Evolutionary conservation across 92 coral and sea anemone species (phyloP).

Genomic region (Hydrozoanthus gracilis): DNA sequence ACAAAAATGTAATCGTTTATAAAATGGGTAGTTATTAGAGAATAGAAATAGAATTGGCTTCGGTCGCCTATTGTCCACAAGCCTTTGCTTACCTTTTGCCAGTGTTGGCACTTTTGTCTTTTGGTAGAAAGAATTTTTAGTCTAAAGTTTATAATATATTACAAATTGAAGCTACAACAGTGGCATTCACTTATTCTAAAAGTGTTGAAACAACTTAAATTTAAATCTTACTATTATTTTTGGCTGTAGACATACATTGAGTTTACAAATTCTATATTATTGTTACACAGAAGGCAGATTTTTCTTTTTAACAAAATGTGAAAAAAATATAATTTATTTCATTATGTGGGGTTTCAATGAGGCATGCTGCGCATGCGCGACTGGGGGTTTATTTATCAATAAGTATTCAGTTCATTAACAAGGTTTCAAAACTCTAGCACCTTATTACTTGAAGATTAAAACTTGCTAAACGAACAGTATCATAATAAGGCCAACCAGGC

Average conservation of each 20-base stretch:
- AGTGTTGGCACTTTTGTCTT: not conserved
- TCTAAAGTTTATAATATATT: not conserved
- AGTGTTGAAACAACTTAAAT: not conserved
- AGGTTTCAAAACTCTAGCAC: slow-evolving; percentile 36
- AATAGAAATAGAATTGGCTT: not conserved
- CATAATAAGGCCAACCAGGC: not conserved
- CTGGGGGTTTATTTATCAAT: not conserved
- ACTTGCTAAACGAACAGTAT: not conserved
- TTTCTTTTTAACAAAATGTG: not conserved
- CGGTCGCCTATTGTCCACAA: not conserved
- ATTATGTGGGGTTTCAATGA: not conserved
- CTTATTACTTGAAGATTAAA: not conserved
- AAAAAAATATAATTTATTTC: slow-evolving; percentile 5
- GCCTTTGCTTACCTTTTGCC: not conserved
- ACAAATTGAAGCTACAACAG: not conserved
- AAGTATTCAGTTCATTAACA: not conserved
- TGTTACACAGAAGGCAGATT: not conserved
- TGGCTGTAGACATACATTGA: too few relatives aligned
- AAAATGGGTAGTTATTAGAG: not conserved
- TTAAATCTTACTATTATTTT: not conserved
- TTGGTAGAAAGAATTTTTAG: not conserved
- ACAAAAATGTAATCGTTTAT: not conserved
- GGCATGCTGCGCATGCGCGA: slow-evolving; percentile 12
- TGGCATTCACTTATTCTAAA: not conserved
- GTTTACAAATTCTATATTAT: not conserved